These are phyloP conservation scores for Crenuchus spilurus DNA, from an alignment of 2,797 vertebrate genomes.

Conservation along the genomic window DNA sequence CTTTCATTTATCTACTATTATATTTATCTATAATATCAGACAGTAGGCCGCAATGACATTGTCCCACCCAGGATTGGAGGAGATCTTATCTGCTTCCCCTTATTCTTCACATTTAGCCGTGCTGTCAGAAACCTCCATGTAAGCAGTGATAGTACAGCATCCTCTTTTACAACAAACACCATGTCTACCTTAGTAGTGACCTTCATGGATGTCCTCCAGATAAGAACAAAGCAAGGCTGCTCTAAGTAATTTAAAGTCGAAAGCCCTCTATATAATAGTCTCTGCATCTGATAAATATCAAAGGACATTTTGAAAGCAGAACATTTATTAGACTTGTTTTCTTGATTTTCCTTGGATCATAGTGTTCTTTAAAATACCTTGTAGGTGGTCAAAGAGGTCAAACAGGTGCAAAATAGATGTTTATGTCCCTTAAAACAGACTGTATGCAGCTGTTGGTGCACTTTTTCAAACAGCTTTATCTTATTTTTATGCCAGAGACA, in stretches of 20 bases:
- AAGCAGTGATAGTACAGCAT: constrained; percentile 17
- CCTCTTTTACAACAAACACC: not conserved
- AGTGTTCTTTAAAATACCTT: no score
- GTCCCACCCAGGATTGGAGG: not conserved
- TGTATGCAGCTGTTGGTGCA: no score
- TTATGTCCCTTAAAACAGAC: no score
- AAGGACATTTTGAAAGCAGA: not conserved
- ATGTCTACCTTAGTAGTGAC: not conserved
- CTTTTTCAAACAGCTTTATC: no score
- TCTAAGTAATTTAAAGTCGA: not conserved
- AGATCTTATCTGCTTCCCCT: constrained; percentile 36
- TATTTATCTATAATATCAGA: not conserved
- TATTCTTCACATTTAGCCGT: not conserved
- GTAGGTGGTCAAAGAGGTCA: no score
- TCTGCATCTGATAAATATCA: not conserved
- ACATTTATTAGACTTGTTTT: not conserved
- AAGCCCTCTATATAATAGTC: not conserved
- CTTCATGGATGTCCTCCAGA: constrained; percentile 30
- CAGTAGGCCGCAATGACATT: constrained; percentile 3
- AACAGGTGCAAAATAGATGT: no score
- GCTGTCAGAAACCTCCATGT: constrained; percentile 7
- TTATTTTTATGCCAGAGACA: no score
- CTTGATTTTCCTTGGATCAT: not conserved
- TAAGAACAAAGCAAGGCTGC: not conserved
- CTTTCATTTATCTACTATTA: no score